Evolutionary conservation across 2,113 vertebrate genomes (phyloP), one percentile per base, ranked within the genome.

Genomic region (Mormyrus iriodes): DNA sequence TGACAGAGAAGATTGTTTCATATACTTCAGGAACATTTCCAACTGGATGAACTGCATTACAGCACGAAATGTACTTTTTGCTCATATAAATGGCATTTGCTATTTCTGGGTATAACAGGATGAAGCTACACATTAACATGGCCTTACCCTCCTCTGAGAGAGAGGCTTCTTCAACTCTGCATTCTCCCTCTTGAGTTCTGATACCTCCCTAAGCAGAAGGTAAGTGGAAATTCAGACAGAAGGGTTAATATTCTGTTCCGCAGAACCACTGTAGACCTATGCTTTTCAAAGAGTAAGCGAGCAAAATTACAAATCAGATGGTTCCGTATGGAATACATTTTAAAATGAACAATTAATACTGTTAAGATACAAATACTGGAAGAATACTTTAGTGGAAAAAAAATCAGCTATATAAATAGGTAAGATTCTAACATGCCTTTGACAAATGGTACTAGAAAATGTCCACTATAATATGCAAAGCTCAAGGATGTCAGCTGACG

Each of bases 161-260:
- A 97, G 94, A 51, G 95, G 95, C 91, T 96, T 97, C 94, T 96
- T 97, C 48, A 97, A 90, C 89, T 97, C 96, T 42, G 84, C 92
- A 88, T 95, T 97, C 91, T 97, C 96, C 85, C 93, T 95, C 91
- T 90, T 96, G 90, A 97, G 92, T 53, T 94, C 88, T 46, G 93
- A 95, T 48, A 97, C 89, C 49, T 97, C 95, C 92, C 96, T 97
- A 93, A 88, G 88, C n/a, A 90, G 48, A 83, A 88, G 52, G 44
- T 87, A 2, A 85, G 49, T 39, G 44, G 90, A 87, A 90, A 24
- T 89, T 24, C 27, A 31, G 27, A 86, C n/a, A 24, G 19, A 76
- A n/a, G 24, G 21, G 3, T n/a, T 42, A 19, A 61, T 61, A 87
- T 39, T 86, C 3, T 35, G 52, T 35, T 52, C 24, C 10, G 15